Evolutionary conservation across 2,888 invertebrate genomes (phyloP).

Genomic region (Brachyopa scutellaris): DNA sequence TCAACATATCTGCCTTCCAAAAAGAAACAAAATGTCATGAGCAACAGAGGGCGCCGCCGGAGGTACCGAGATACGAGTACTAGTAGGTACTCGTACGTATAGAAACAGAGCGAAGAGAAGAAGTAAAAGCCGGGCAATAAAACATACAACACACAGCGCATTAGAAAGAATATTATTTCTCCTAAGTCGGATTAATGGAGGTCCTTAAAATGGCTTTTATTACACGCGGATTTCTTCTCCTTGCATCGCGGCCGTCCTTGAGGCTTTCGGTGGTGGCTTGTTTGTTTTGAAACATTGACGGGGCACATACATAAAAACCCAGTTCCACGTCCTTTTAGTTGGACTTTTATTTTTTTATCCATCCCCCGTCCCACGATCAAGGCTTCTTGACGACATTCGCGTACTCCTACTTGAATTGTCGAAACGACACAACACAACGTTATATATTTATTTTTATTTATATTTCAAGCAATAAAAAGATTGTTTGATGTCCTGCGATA

Average conservation of each 20-base stretch:
- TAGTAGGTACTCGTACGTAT: too few relatives aligned
- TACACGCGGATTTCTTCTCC: conserved; percentile 55
- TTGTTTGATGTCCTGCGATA: conserved; percentile 64
- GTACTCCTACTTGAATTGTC: neutral
- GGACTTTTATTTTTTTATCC: conserved; percentile 47
- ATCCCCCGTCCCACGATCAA: neutral
- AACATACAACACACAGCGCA: conserved; percentile 57
- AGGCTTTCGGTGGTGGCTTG: conserved; percentile 13
- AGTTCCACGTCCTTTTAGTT: conserved; percentile 34
- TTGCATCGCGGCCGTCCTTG: neutral
- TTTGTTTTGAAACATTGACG: conserved; percentile 47
- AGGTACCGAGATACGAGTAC: neutral
- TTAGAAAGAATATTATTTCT: conserved; percentile 64
- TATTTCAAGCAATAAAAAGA: conserved; percentile 56
- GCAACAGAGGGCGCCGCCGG: neutral
- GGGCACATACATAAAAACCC: conserved; percentile 29
- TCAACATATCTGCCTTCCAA: conserved; percentile 24
- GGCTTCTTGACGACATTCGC: too few relatives aligned
- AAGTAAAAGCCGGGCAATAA: conserved; percentile 56
- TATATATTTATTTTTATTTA: conserved; percentile 13
- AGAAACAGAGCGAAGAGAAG: neutral
- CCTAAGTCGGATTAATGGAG: conserved; percentile 70
- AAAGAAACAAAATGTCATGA: conserved; percentile 24
- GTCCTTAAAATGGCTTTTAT: conserved; percentile 71
- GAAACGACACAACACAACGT: too few relatives aligned